Evolutionary conservation across 2,888 invertebrate species (phyloP), one percentile per base, ranked within the genome.

Genomic region (Drosophila limbata): DNA sequence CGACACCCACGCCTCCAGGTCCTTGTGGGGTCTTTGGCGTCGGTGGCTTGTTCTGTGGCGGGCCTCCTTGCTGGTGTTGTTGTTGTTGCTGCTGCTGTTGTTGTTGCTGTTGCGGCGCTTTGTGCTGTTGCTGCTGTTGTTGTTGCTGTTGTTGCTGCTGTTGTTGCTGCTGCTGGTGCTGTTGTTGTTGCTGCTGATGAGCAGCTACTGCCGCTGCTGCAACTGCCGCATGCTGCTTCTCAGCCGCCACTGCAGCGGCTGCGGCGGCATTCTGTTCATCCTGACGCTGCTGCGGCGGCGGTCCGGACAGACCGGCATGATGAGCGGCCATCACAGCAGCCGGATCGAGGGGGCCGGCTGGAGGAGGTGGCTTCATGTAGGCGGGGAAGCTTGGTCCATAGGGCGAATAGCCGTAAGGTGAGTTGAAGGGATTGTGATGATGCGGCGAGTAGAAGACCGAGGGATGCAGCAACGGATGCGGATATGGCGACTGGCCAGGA

Each of bases 401-500:
- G 2, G 93, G 91, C 92, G 94, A 78, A 90, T 93, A 91, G 91
- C 94, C 92, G 85, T 96, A 96, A 4, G 96, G 95, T 11, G 92
- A 92, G 69, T 92, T 93, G 69, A 93, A 93, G 48, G 93, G 93
- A 85, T 92, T 91, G 92, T 95, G 96, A 90, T 96, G 96, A 89
- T 95, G 96, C 65, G 92, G 91, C 17, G 96, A 95, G 83, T 96
- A 96, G 82, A 95, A 95, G 91, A 95, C 94, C 48, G 94, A 94
- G 0, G 95, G 94, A 70, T 95, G 94, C 92, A 96, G 95, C 15
- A 95, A 94, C 52, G 95, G 94, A 84, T 94, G 94, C 2, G 94
- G 95, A 71, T 95, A 95, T 48, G 95, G 95, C 86, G 95, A 96
- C 88, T 96, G 96, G 2, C 95, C 94, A 6, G 96, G 95, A 91